These are phyloP conservation scores for Galerucella calmariensis DNA, from an alignment of 2,888 invertebrate species.

Conservation along the genomic window DNA sequence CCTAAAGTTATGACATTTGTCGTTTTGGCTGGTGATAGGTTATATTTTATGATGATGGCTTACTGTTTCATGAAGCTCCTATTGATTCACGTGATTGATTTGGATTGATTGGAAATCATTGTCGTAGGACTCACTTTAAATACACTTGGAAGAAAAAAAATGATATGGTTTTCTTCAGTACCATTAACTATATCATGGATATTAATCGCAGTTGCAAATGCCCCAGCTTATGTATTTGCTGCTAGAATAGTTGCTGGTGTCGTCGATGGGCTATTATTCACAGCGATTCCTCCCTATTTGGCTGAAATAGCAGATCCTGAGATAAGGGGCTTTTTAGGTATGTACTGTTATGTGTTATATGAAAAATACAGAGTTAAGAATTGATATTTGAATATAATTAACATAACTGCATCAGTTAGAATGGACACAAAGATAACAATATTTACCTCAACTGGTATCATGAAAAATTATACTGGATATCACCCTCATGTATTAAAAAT, in stretches of 20 bases:
- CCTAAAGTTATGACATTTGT: no score
- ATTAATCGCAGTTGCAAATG: conserved; percentile 70
- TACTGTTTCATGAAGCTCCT: no score
- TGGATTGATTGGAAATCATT: no score
- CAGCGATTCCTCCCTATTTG: conserved; percentile 35
- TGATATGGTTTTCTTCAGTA: conserved; percentile 70
- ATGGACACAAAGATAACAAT: no score
- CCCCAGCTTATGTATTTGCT: conserved; percentile 69
- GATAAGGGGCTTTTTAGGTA: conserved; percentile 39
- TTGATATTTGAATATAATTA: no score
- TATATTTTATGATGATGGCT: no score
- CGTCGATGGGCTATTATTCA: conserved; percentile 38
- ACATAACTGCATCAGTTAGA: no score
- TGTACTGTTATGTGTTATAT: background rate
- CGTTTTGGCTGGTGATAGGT: no score
- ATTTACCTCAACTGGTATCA: no score
- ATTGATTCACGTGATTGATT: no score
- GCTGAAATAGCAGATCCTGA: conserved; percentile 41
- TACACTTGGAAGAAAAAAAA: conserved; percentile 73
- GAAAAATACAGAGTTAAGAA: background rate
- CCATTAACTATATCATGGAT: conserved; percentile 75
- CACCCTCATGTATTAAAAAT: no score
- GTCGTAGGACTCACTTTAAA: conserved; percentile 72
- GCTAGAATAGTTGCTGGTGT: conserved; percentile 63
- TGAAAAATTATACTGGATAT: no score